Percentiles rank a stretch among this genome's conserved stretches.
These are phyloP conservation scores for Ichneumoninae sp. DNA, from an alignment of 2,888 invertebrate species.

Conservation along the genomic window DNA sequence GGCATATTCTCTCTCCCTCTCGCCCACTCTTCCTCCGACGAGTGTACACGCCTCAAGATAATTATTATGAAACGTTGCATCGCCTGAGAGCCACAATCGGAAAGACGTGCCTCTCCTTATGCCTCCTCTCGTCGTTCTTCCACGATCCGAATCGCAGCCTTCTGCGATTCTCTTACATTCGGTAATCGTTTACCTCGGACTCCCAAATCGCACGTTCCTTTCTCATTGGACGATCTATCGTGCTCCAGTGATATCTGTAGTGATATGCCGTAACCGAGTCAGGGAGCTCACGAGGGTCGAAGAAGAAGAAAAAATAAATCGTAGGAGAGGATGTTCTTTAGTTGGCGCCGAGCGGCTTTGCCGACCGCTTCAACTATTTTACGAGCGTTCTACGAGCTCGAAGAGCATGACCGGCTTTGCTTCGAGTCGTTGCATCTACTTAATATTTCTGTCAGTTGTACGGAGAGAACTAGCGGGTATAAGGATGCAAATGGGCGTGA, in stretches of 20 bases:
- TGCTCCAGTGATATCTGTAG: not conserved
- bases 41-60: slow-evolving; percentile 69
- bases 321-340: not conserved
- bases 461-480: not conserved
- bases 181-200: slow-evolving; percentile 33
- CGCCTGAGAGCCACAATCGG: slow-evolving; percentile 72
- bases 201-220: not conserved
- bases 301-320: not conserved
- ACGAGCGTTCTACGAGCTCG: slow-evolving; percentile 29
- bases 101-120: slow-evolving; percentile 78
- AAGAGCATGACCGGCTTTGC: slow-evolving; percentile 30
- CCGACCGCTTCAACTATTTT: slow-evolving; percentile 42
- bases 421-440: slow-evolving; percentile 48
- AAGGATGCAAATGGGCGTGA: not conserved
- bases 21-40: slow-evolving; percentile 6
- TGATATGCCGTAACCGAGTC: not conserved
- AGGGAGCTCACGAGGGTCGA: not conserved
- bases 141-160: slow-evolving; percentile 12
- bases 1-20: not conserved
- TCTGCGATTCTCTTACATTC: slow-evolving; percentile 17
- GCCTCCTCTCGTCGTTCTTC: slow-evolving; percentile 46
- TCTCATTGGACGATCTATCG: slow-evolving; percentile 29
- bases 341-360: slow-evolving; percentile 14
- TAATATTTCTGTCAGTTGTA: slow-evolving; percentile 39
- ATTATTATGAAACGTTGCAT: slow-evolving; percentile 78